These are phyloP conservation scores for Hirundichthys speculiger DNA, from an alignment of 2,113 vertebrate species.

Conservation along the genomic window DNA sequence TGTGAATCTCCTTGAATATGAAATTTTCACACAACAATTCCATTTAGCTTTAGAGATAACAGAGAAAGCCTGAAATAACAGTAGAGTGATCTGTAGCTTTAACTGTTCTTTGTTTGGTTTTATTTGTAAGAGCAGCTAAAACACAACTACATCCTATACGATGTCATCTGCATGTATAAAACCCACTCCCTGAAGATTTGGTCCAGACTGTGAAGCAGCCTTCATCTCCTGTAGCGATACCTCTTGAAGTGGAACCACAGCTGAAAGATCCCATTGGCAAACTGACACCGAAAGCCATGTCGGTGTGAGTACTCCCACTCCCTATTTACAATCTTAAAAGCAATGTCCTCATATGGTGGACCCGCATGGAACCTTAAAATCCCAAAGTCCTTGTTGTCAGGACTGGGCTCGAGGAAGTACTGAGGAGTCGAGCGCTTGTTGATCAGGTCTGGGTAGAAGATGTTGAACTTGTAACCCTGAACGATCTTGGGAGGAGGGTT, in stretches of 20 bases:
- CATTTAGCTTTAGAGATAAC: constrained; percentile 19
- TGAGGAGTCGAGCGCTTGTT: constrained; percentile 94
- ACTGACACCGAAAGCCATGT: constrained; percentile 98
- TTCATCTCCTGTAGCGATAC: constrained; percentile 92
- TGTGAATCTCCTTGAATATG: constrained; percentile 57
- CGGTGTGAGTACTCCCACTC: constrained; percentile 98
- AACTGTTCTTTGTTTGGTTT: constrained; percentile 17
- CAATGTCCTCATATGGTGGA: constrained; percentile 96
- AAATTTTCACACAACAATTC: constrained; percentile 32
- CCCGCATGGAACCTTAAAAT: constrained; percentile 95
- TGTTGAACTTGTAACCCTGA: constrained; percentile 99
- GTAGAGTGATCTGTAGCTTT: constrained; percentile 13
- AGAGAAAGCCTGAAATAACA: too few relatives aligned
- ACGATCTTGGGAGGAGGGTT: constrained; percentile 97
- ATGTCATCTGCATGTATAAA: not conserved
- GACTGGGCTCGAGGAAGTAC: constrained; percentile 96
- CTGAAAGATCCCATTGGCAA: constrained; percentile 97
- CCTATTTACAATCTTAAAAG: constrained; percentile 96
- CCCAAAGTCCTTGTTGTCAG: constrained; percentile 95
- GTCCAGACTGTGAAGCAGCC: not conserved
- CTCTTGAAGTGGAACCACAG: constrained; percentile 99
- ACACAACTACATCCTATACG: constrained; percentile 6
- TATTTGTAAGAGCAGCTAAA: constrained; percentile 18
- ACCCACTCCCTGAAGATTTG: constrained; percentile 6
- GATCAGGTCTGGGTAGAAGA: constrained; percentile 97